Evolutionary conservation across 1,140 invertebrate species (phyloP), one percentile per base, ranked within the genome.

Genomic region (Bactericera cockerelli): DNA sequence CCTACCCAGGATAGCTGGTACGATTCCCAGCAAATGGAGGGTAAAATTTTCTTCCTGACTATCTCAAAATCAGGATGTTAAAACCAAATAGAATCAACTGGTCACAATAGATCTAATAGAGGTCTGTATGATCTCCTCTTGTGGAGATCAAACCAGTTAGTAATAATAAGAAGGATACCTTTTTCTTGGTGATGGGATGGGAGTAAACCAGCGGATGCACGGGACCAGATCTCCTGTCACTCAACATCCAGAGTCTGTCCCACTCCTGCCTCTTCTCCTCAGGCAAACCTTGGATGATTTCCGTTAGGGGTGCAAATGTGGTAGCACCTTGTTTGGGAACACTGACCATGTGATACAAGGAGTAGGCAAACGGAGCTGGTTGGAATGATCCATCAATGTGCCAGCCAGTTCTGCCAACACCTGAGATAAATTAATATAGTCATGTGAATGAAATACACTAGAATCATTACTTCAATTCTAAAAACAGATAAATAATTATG

Each of bases 361-460:
- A 69, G 63, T 72, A 75, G 16, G 66, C 63, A 65, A 75, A 76
- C 19, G 74, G 74, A 53, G 70, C 67, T 21, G 66, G 65, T 67
- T 75, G 74, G 62, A 75, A 75, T 61, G 73, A 74, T 0, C 75
- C 75, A 68, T 76, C 75, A 54, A 76, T 75, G 61, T 76, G 75
- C 75, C 75, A 76, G 14, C 74, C 75, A 14, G 74, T 74, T 60
- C 73, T 65, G 1, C 74, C 74, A 38, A 76, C 74, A 63, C 72
- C 70, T 71, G 58, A n/a, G n/a, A n/a, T n/a, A n/a, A n/a, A n/a
- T n/a, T n/a, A n/a, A n/a, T n/a, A n/a, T n/a, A 2, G 26, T 54
- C 21, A 6, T 16, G 19, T 36, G 19, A 25, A 38, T 56, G 24
- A 36, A 56, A 26, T 10, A 36, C 6, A 55, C 2, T 6, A 49